Conservation (phyloP, 1,140 invertebrate species). For the Akabosia matsudoensis region DNA sequence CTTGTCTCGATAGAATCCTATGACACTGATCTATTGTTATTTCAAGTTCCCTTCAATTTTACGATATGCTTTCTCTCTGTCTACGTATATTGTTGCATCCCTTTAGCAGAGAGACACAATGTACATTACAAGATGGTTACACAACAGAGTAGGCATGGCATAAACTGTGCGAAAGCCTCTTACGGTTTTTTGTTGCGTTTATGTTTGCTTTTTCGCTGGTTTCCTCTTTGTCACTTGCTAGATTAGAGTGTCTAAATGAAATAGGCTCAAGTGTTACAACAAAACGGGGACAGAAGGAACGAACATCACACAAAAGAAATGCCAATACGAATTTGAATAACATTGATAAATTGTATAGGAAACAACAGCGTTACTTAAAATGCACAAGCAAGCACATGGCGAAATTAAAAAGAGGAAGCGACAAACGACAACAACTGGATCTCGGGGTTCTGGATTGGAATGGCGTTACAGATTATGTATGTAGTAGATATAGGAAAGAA, state of each 20-base stretch:
- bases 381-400: neutral
- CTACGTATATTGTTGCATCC: neutral
- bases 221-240: neutral
- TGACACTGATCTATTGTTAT: slow-evolving; percentile 25
- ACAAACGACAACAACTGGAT: too few species aligned
- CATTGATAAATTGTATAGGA: slow-evolving; percentile 15
- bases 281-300: neutral
- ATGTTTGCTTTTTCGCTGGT: neutral
- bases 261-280: neutral
- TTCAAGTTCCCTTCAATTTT: slow-evolving; percentile 11
- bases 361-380: neutral
- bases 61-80: neutral
- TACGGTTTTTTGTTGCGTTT: too few species aligned
- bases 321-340: slow-evolving; percentile 10
- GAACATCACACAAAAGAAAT: neutral
- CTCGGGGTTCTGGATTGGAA: too few species aligned
- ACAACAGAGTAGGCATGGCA: too few species aligned
- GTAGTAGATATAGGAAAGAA: too few species aligned
- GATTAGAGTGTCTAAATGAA: too few species aligned
- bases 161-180: too few species aligned
- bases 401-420: neutral
- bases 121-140: too few species aligned
- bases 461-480: too few species aligned
- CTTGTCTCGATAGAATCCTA: slow-evolving; percentile 9
- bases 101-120: too few species aligned